Percentiles rank a stretch among this genome's conserved stretches.
phyloP scores from a whole-genome alignment of 2,113 vertebrate genomes.

The Notothenia coriiceps region DNA sequence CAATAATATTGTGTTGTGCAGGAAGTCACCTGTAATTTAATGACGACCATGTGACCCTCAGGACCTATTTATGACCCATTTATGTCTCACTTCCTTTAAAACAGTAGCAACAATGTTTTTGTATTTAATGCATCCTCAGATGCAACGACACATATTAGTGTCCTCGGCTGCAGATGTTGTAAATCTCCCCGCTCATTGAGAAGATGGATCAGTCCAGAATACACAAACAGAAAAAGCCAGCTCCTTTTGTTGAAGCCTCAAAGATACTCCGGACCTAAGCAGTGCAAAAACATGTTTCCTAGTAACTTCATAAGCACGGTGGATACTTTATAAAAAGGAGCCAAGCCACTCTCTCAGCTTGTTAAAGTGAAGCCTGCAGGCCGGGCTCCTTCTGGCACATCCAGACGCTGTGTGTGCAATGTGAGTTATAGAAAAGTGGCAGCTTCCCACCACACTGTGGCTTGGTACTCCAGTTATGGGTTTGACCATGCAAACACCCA shows the following conservation, averaged over 20 bases:
- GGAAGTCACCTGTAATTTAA: background rate
- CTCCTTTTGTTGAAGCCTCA: slow-evolving; percentile 14
- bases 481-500: slow-evolving; percentile 71
- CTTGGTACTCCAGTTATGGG: slow-evolving; percentile 63
- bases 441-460: slow-evolving; percentile 67
- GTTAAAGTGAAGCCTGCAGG: slow-evolving; percentile 50
- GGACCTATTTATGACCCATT: background rate
- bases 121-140: background rate
- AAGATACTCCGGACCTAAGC: slow-evolving; percentile 20
- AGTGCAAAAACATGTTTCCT: slow-evolving; percentile 46
- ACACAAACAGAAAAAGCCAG: background rate
- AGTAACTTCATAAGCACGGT: slow-evolving; percentile 32
- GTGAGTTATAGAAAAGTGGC: slow-evolving; percentile 49
- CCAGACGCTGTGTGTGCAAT: slow-evolving; percentile 9
- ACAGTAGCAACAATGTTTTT: slow-evolving; percentile 16
- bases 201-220: slow-evolving; percentile 9
- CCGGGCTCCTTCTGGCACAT: slow-evolving; percentile 43
- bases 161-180: slow-evolving; percentile 15
- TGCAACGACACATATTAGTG: slow-evolving; percentile 14
- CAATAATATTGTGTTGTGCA: slow-evolving; percentile 48
- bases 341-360: slow-evolving; percentile 43
- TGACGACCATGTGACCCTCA: background rate
- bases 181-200: background rate
- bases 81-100: slow-evolving; percentile 13
- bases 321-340: slow-evolving; percentile 16